Percentiles rank a stretch among this genome's conserved stretches.
These are phyloP conservation scores for Artibeus lituratus DNA, from an alignment of 2,797 vertebrate species.

Conservation along the genomic window DNA sequence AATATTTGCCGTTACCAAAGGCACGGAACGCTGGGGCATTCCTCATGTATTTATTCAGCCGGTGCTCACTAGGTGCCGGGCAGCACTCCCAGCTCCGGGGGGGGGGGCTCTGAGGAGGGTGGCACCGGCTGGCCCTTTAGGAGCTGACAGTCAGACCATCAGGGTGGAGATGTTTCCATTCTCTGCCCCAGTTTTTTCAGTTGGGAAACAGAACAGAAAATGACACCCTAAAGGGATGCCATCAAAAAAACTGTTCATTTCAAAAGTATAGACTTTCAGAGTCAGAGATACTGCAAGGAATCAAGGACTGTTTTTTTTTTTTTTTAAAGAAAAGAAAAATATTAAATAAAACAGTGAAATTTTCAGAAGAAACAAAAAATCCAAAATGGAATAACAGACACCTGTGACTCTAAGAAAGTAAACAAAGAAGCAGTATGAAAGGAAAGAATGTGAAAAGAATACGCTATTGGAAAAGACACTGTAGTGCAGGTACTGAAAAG, in stretches of 20 bases:
- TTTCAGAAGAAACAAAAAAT: not conserved
- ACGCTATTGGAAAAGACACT: not conserved
- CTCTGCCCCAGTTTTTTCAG: not conserved
- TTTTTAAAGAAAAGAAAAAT: not conserved
- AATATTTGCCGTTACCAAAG: not conserved
- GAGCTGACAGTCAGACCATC: not conserved
- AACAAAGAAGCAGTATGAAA: not conserved
- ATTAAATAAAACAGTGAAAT: not conserved
- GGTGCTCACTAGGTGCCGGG: not conserved
- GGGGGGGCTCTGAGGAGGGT: not conserved
- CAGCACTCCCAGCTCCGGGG: too few relatives aligned
- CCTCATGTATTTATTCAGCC: not conserved
- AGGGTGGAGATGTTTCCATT: not conserved
- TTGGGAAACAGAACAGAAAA: not conserved
- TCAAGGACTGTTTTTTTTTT: not conserved
- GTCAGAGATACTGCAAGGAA: not conserved
- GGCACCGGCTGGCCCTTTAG: not conserved
- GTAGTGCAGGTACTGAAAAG: not conserved
- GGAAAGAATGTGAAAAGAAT: not conserved
- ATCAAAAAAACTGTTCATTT: not conserved
- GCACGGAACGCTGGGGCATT: not conserved
- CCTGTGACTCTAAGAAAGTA: not conserved
- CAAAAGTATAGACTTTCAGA: not conserved
- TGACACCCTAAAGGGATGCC: not conserved
- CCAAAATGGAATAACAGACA: not conserved